A percentile compares a stretch with the other conserved stretches of the same genome.
Conservation (phyloP, 2,888 invertebrate species). For the Campoplex capitator region DNA sequence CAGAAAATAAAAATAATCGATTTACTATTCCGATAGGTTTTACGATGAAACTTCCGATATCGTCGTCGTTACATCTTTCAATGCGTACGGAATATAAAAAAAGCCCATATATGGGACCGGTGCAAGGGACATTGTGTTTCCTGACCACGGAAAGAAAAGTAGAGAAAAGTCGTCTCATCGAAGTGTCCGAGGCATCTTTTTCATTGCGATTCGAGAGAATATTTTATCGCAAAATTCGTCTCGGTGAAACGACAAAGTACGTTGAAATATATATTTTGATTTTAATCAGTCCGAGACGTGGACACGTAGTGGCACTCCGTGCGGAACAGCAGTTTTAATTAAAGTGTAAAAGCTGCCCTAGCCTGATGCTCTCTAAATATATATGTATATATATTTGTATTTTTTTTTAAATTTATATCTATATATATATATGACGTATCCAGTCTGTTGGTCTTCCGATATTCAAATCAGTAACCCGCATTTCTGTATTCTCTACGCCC, state of each 20-base stretch:
- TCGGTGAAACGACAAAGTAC: slow-evolving; percentile 33
- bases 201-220: slow-evolving; percentile 22
- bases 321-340: slow-evolving; percentile 82
- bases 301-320: slow-evolving; percentile 76
- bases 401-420: background rate
- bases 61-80: background rate
- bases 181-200: slow-evolving; percentile 17
- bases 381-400: slow-evolving; percentile 8
- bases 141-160: background rate
- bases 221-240: slow-evolving; percentile 50
- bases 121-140: background rate
- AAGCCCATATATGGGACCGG: background rate
- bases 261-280: slow-evolving; percentile 76
- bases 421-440: slow-evolving; percentile 17
- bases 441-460: slow-evolving; percentile 65
- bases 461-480: slow-evolving; percentile 81
- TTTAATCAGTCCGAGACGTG: slow-evolving; percentile 77
- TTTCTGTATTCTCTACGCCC: slow-evolving; percentile 71
- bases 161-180: background rate
- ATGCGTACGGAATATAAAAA: background rate
- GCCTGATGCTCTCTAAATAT: slow-evolving; percentile 1
- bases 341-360: slow-evolving; percentile 72
- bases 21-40: background rate
- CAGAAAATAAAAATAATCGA: background rate
- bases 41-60: background rate